Conservation (phyloP, 2,888 invertebrate genomes). For the Anoncus sp. region DNA sequence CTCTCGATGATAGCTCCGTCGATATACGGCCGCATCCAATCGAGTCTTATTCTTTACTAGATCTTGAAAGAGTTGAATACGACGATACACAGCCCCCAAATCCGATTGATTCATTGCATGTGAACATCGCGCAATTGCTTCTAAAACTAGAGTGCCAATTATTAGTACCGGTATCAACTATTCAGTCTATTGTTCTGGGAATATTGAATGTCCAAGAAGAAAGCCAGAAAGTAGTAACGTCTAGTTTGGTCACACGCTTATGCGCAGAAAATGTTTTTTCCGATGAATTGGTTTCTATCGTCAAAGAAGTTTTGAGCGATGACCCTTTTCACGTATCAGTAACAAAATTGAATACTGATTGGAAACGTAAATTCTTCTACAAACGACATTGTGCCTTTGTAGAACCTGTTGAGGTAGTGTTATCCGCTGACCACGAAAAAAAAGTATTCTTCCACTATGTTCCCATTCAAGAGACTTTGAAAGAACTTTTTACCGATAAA, state of each 20-base stretch:
- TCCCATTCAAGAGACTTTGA: conserved; percentile 19
- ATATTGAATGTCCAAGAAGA: conserved; percentile 56
- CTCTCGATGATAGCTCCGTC: neutral
- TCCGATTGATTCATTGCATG: conserved; percentile 25
- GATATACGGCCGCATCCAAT: neutral
- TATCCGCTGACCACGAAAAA: neutral
- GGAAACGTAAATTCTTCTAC: conserved; percentile 57
- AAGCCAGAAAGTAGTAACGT: conserved; percentile 46
- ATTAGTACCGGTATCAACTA: conserved; percentile 59
- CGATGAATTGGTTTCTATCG: conserved; percentile 49
- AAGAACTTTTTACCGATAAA: conserved; percentile 11
- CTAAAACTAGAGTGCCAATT: conserved; percentile 67
- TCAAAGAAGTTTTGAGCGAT: conserved; percentile 42
- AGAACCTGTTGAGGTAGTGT: no score
- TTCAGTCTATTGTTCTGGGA: conserved; percentile 63
- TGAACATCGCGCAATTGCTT: conserved; percentile 56
- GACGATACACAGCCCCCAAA: neutral
- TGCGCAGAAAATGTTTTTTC: conserved; percentile 17
- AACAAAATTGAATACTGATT: conserved; percentile 33
- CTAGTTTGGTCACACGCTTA: conserved; percentile 46
- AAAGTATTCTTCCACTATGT: conserved; percentile 18
- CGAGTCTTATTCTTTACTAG: neutral
- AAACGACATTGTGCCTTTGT: conserved; percentile 59
- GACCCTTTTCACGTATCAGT: conserved; percentile 26
- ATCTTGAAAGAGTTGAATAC: neutral